These are phyloP conservation scores for Cinclus mexicanus DNA, from an alignment of 2,113 vertebrate species.

Conservation along the genomic window DNA sequence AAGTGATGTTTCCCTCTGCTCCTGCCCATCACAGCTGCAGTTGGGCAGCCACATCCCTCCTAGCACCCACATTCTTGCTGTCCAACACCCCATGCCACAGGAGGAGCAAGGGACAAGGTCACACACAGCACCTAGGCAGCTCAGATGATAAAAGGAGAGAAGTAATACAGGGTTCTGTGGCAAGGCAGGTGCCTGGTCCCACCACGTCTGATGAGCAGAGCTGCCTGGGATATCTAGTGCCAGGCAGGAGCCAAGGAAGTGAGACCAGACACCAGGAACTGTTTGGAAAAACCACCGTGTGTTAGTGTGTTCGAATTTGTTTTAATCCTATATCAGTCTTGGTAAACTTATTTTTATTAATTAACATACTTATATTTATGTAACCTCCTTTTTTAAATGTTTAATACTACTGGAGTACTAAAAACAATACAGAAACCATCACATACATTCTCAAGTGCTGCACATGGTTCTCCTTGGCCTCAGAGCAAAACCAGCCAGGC, in stretches of 20 bases:
- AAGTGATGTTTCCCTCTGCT: not conserved
- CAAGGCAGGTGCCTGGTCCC: not conserved
- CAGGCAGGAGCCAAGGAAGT: not conserved
- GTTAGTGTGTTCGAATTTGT: not conserved
- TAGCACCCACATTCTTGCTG: rapidly evolving
- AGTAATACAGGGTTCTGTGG: rapidly evolving
- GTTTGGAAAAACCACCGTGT: not conserved
- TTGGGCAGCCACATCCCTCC: not conserved
- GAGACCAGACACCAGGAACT: not conserved
- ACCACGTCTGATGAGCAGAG: not conserved
- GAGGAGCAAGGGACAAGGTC: not conserved
- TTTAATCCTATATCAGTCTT: not conserved
- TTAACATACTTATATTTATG: not conserved
- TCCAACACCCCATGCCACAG: rapidly evolving
- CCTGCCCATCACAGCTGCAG: not conserved
- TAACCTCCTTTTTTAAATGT: not conserved
- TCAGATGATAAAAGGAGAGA: not conserved
- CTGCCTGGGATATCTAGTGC: not conserved
- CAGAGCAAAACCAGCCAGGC: not conserved
- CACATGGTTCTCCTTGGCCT: not conserved
- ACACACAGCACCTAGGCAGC: no score
- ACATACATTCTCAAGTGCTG: rapidly evolving
- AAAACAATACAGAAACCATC: not conserved
- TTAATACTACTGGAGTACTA: not conserved
- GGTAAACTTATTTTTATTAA: not conserved